Evolutionary conservation across 2,888 invertebrate species (phyloP).

Genomic region (Mylabris sibirica): DNA sequence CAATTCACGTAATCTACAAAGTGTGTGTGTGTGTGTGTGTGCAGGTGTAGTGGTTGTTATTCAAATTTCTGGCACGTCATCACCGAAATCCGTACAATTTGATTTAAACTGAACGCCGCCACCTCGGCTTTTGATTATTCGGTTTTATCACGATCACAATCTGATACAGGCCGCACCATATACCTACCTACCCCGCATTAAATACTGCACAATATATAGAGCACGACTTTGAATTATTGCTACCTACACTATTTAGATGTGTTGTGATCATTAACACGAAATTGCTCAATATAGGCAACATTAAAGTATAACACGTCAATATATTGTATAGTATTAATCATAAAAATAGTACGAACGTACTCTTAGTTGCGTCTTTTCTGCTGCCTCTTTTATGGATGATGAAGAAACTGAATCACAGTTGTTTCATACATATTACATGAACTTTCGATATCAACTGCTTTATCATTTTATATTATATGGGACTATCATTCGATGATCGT

Average conservation of each 20-base stretch:
- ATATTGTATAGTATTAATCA: not conserved
- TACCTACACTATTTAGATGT: constrained; percentile 16
- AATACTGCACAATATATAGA: no score
- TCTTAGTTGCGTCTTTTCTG: not conserved
- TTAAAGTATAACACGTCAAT: not conserved
- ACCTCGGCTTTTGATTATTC: constrained; percentile 25
- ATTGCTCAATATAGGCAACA: constrained; percentile 1
- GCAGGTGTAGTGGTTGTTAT: constrained; percentile 21
- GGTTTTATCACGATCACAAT: constrained; percentile 29
- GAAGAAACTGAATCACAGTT: constrained; percentile 37
- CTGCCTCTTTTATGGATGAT: constrained; percentile 7
- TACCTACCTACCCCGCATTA: not conserved
- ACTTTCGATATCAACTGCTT: constrained; percentile 44
- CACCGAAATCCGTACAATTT: constrained; percentile 29
- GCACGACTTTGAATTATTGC: constrained; percentile 23
- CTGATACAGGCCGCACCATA: constrained; percentile 20
- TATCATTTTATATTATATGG: constrained; percentile 44
- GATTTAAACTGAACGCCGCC: constrained; percentile 24
- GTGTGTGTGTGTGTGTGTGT: not conserved
- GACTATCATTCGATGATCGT: constrained; percentile 33
- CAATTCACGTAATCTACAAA: constrained; percentile 33
- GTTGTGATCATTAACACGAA: constrained; percentile 19
- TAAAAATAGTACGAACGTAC: not conserved
- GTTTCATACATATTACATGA: constrained; percentile 50
- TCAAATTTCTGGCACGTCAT: constrained; percentile 35